Percentiles rank a stretch among this genome's conserved stretches.
phyloP scores from a whole-genome alignment of 2,113 vertebrate genomes.

The Herpetotheres cachinnans region DNA sequence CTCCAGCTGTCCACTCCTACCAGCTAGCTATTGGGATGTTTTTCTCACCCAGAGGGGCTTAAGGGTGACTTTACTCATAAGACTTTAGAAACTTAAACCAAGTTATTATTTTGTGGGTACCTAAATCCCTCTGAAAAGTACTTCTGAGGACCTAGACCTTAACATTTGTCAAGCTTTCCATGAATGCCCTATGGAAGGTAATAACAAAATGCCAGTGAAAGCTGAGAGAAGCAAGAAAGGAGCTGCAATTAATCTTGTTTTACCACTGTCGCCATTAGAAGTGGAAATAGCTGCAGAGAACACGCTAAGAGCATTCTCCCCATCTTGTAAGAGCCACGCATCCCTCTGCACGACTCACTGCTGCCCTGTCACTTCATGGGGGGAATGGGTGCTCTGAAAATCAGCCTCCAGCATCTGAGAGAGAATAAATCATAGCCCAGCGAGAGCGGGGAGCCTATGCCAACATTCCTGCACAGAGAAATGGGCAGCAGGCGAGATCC shows the following conservation, averaged over 20 bases:
- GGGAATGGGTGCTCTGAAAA: constrained; percentile 35
- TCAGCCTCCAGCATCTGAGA: background rate
- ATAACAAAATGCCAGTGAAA: background rate
- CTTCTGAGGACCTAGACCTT: background rate
- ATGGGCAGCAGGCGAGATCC: background rate
- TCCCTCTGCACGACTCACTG: background rate
- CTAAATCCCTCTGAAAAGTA: background rate
- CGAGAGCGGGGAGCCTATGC: background rate
- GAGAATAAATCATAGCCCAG: constrained; percentile 28
- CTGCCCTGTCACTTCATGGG: fast-evolving
- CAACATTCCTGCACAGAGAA: constrained; percentile 28
- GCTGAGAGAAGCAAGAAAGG: background rate
- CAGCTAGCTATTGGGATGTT: background rate
- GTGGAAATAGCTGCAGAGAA: background rate
- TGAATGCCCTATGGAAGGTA: background rate
- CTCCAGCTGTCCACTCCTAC: background rate
- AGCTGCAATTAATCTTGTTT: background rate
- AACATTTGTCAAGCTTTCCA: background rate
- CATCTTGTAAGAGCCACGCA: background rate
- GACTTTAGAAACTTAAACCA: background rate
- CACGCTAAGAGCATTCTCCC: background rate
- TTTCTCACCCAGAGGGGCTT: background rate
- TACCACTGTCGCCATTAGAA: background rate
- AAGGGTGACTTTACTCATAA: background rate
- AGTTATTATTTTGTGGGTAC: background rate